phyloP scores from a whole-genome alignment of 2,113 vertebrate genomes.

The Xenotilapia caudafasciata region DNA sequence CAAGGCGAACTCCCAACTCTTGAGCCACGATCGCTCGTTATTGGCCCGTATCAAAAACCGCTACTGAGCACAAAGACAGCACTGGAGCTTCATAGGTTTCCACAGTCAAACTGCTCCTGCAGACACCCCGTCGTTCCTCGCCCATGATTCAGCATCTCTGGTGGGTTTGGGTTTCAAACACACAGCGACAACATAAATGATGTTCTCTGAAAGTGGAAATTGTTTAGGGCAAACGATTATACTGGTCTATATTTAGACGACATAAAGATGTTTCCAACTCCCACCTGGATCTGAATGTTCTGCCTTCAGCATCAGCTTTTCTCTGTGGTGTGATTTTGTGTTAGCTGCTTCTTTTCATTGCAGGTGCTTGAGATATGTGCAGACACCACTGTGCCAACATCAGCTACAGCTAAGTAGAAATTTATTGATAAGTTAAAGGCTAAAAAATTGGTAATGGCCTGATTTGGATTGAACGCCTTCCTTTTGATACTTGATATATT shows the following conservation, averaged over 20 bases:
- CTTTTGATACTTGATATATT: neutral
- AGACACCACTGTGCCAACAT: neutral
- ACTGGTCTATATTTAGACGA: neutral
- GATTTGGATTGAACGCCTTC: neutral
- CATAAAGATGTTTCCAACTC: neutral
- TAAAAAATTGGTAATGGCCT: neutral
- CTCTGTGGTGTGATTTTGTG: neutral
- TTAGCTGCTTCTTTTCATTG: neutral
- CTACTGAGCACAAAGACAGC: neutral
- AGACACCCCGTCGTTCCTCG: rapidly evolving
- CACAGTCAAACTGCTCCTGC: no score
- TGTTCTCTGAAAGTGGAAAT: neutral
- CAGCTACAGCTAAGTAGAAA: neutral
- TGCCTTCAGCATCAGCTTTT: neutral
- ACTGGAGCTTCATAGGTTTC: no score
- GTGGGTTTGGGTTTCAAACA: neutral
- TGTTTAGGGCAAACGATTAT: neutral
- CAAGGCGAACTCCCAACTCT: no score
- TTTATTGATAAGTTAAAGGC: neutral
- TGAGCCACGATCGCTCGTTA: no score
- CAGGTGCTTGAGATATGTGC: neutral
- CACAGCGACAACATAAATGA: neutral
- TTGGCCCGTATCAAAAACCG: rapidly evolving
- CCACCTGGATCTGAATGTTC: rapidly evolving
- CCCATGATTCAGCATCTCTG: neutral